Percentiles rank a stretch among this genome's conserved stretches.
phyloP scores from a whole-genome alignment of 2,113 vertebrate species.

The Elanoides forficatus region DNA sequence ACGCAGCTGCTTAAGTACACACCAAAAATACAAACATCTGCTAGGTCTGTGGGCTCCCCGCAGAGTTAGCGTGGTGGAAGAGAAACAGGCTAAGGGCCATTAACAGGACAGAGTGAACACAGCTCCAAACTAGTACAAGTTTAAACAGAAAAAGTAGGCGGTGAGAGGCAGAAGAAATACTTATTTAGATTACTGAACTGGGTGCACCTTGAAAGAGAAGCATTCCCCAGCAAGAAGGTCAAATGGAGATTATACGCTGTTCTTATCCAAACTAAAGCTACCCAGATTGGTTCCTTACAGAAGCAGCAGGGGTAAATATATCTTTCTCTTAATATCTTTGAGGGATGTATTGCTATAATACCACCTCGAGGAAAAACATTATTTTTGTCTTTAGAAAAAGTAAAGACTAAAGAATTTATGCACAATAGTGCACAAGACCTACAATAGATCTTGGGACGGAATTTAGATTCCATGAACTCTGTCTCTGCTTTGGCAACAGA shows the following conservation, averaged over 20 bases:
- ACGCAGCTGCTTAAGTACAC: background rate
- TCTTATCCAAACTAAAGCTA: background rate
- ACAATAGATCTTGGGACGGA: background rate
- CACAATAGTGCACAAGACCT: background rate
- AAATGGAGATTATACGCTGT: background rate
- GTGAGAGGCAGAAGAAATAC: background rate
- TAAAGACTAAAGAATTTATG: background rate
- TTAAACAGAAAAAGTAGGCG: background rate
- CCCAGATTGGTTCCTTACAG: background rate
- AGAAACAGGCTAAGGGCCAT: background rate
- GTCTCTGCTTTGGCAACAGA: background rate
- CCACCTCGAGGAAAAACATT: background rate
- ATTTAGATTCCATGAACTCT: background rate
- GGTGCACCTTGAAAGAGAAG: background rate
- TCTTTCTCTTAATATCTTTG: background rate
- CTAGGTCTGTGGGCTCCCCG: accelerated
- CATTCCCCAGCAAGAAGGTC: background rate
- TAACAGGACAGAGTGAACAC: background rate
- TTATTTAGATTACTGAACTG: background rate
- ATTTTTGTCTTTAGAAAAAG: background rate
- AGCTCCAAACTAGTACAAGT: background rate
- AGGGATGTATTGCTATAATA: background rate
- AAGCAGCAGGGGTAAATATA: background rate
- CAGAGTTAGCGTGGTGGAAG: background rate
- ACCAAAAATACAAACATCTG: background rate